Base-by-base conservation (phyloP, 1,140 invertebrate species). In the Drosophila auraria region DNA sequence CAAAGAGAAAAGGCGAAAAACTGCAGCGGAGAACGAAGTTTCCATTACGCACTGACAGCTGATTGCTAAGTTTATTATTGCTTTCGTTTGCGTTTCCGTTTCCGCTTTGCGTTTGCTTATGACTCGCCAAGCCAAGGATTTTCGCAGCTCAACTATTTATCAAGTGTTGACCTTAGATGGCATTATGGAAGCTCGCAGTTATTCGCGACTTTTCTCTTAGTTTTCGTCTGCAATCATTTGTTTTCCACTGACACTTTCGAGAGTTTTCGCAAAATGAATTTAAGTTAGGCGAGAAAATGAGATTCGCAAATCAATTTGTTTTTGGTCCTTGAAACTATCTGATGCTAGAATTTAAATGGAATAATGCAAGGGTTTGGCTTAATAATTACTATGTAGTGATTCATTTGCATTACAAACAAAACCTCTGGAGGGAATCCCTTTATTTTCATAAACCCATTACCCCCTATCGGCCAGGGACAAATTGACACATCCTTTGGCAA, bases 21-120 rank as follows among this genome's bases (percentile, higher is more conserved):
- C 23, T 72, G 70, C 69, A 73, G 56, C 23, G 20, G 17, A 27
- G 47, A 57, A 56, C 64, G 44, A 69, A 79, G 76, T 65, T 80
- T 80, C 76, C 77, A 80, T 80, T 80, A 80, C 77, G 77, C 77
- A 80, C 77, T 80, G 77, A 80, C 76, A 80, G 77, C 68, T 80
- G 77, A 80, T 80, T 80, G 77, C 77, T 58, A 80, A 80, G 77
- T 79, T 80, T 80, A 80, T 80, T 80, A 80, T 80, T 79, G 77
- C 77, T 71, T 74, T 72, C 68, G 70, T 60, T 71, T 73, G 54
- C 54, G 53, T 42, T 71, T 71, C 44, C 51, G 70, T 60, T 73
- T 74, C 65, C 50, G 68, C 47, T 66, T 76, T 75, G 61, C 71
- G 69, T 73, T 64, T 36, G 75, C 65, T 78, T 78, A 78, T 78